Evolutionary conservation across 2,888 invertebrate genomes (phyloP), one percentile per base, ranked within the genome.

Genomic region (Lepeophtheirus nordmannii): DNA sequence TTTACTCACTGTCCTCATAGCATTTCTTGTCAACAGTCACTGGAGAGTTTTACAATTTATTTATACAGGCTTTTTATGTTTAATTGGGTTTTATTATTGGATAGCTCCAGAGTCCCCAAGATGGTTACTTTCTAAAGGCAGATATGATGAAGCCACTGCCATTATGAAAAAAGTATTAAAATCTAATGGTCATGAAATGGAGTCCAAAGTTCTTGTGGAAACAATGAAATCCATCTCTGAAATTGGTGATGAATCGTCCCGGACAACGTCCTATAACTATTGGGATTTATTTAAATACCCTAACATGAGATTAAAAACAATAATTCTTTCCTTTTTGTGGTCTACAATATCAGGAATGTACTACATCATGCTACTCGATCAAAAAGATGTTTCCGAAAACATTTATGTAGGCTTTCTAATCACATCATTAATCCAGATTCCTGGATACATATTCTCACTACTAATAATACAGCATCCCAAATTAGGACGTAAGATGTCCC

Each of bases 351-450:
- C 66, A 12, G 39, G 38, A 14, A 40, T 66, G 1, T 66, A 66
- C 46, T 66, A 66, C 39, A 60, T 66, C 20, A 59, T 66, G 1
- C 60, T 66, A 5, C 60, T 66, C 12, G 66, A 66, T 53, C 66
- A 66, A 46, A 11, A 37, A n/a, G 66, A 66, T 20, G 12, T 66
- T 20, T 53, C 53, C 5, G n/a, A 38, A 11, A 40, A 66, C 30
- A 37, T 38, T 2, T 61, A 66, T 37, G 9, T 41, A 10, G 66
- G 66, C 11, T 66, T 66, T 30, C 23, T 66, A 10, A 59, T 66
- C 14, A 66, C 66, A 1, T 8, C 46, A 37, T 3, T 17, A 1
- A 60, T 66, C 20, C 66, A 66, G 40, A 20, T 66, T 11, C 66
- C 66, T 12, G 66, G 66, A n/a, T 66, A 66, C 30, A 17, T 66